Conservation (phyloP, 37 sponge, comb jelly and placozoan genomes). For the Cladorhizidae sp. region DNA sequence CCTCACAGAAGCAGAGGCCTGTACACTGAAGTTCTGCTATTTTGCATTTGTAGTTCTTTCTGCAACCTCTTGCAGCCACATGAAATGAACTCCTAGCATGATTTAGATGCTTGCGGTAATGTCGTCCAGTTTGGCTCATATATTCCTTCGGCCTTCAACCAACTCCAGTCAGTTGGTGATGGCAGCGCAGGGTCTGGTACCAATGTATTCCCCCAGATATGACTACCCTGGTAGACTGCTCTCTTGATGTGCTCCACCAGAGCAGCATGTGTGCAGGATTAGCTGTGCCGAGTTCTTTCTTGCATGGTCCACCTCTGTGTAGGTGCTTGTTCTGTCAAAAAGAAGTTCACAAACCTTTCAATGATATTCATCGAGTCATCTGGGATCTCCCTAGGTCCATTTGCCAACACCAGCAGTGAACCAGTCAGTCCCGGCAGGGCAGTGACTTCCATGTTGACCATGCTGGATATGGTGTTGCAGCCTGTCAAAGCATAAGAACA, state of each 20-base stretch:
- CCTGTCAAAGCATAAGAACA: constrained; percentile 24
- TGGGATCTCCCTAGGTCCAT: not conserved
- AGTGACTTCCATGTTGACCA: not conserved
- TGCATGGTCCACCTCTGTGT: not conserved
- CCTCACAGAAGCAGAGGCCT: not conserved
- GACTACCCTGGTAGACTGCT: constrained; percentile 4
- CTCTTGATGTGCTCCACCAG: no score
- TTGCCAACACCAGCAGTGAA: constrained; percentile 10
- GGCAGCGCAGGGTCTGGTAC: not conserved
- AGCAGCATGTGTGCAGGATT: not conserved
- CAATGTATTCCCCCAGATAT: not conserved
- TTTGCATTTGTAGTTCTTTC: not conserved
- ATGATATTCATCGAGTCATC: constrained; percentile 3
- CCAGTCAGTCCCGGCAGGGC: constrained; percentile 1
- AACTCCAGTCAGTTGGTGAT: not conserved
- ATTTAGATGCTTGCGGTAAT: not conserved
- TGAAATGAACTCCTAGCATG: not conserved
- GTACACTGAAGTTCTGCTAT: not conserved
- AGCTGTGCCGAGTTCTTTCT: not conserved
- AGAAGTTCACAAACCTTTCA: constrained; percentile 17
- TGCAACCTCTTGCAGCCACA: not conserved
- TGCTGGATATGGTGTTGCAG: constrained; percentile 32
- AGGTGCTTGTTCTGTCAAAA: constrained; percentile 8
- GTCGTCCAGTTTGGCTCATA: not conserved
- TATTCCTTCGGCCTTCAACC: not conserved